phyloP scores from a whole-genome alignment of 2,888 invertebrate species.

The Koerneria pararmatus region DNA sequence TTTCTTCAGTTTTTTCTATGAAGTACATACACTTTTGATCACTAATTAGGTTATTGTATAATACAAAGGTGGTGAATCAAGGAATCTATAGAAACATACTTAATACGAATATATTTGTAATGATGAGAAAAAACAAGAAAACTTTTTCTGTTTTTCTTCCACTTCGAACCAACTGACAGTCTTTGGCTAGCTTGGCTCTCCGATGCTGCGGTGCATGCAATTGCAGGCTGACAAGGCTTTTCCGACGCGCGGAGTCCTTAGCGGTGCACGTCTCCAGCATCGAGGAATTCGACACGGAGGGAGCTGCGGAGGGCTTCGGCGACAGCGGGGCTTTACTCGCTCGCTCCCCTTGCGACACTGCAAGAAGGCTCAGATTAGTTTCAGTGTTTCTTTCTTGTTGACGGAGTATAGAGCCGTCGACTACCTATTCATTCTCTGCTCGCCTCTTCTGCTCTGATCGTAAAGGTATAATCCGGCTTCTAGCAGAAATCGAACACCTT shows the following conservation, averaged over 20 bases:
- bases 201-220: too few species aligned
- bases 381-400: not conserved
- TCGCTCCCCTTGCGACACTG: slow-evolving; percentile 46
- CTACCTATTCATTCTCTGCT: not conserved
- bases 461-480: too few species aligned
- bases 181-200: slow-evolving; percentile 43
- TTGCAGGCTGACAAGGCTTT: slow-evolving; percentile 55
- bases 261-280: slow-evolving; percentile 50
- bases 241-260: slow-evolving; percentile 47
- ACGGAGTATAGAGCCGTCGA: not conserved
- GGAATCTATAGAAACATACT: too few species aligned
- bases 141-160: too few species aligned
- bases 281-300: slow-evolving; percentile 52
- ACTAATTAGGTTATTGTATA: too few species aligned
- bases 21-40: too few species aligned
- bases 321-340: slow-evolving; percentile 52
- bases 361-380: slow-evolving; percentile 12
- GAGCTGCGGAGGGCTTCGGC: slow-evolving; percentile 58
- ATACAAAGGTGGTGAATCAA: too few species aligned
- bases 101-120: too few species aligned
- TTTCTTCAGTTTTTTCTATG: too few species aligned
- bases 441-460: not conserved
- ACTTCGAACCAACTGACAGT: slow-evolving; percentile 25
- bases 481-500: too few species aligned
- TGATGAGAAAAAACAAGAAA: not conserved